Evolutionary conservation across 2,797 vertebrate species (phyloP), one percentile per base, ranked within the genome.

Genomic region (Enteromius anoplus): DNA sequence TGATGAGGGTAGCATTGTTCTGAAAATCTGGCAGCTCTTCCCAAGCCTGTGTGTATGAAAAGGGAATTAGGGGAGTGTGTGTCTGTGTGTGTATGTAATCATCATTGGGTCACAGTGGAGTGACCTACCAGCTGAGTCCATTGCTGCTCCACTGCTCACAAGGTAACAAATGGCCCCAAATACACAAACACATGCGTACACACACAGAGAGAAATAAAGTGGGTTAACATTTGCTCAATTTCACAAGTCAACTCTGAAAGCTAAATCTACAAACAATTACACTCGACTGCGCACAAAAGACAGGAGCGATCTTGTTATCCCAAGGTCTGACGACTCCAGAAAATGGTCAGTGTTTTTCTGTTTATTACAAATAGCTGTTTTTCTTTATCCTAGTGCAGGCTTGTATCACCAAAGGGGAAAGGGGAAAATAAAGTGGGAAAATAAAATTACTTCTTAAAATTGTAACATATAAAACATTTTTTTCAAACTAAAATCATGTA

Each of bases 91-190:
- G 81, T 91, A 92, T 90, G 92, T 95, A 94, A 94, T 94, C 92
- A 92, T 95, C 94, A 94, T 94, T 95, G 93, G 91, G 91, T 93
- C 91, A 94, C 93, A 94, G 92, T 93, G 92, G 88, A 87, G 91
- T 94, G 94, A 93, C 93, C 94, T 91, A 92, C 93, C 94, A 95
- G 94, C 94, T 95, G 94, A 92, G 94, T 92, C 94, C 93, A 92
- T 94, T 91, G 91, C 91, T 94, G 93, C 94, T 94, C 92, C 91
- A 93, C 87, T 92, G 93, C 92, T 93, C 93, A 93, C 92, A 93
- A 91, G 93, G 93, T 94, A 94, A 85, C 86, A 88, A 93, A 87
- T 84, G 32, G 89, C 79, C 86, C 49, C 83, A 84, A 83, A 81
- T 47, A 86, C 78, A 77, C 85, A 80, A 81, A 86, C 78, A 76